Evolutionary conservation across 2,888 invertebrate genomes (phyloP), one percentile per base, ranked within the genome.

Genomic region (Lomographa bimaculata): DNA sequence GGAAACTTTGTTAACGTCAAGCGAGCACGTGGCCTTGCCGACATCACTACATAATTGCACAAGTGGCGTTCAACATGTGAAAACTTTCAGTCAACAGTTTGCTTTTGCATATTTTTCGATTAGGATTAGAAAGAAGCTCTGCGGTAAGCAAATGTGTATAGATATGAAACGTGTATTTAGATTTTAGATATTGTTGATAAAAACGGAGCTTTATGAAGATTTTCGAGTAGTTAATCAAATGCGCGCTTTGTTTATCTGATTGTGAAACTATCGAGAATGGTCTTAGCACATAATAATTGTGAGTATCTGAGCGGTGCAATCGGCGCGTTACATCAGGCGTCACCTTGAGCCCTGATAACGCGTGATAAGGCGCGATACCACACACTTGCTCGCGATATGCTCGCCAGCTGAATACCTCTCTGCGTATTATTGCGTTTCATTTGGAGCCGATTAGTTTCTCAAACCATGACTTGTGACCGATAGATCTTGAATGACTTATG

Each of bases 1-100:
- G 73, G 73, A 87, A 89, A 89, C 87, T 89, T 87, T 87, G 87
- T 85, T 85, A 87, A 81, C 86, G 85, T 87, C 86, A 87, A 77
- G 74, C 66, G 86, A 87, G 81, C 89, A 89, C 89, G 89, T 89
- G 89, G 87, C 79, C 83, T 81, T 71, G 76, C 71, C 69, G 70
- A 74, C 80, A 77, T 74, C 43, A 48, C 50, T 75, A 79, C 71
- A 76, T 79, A 82, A 84, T 82, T 79, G 79, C 54, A 51, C 54
- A 47, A 50, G 50, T 41, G 34, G 29, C 55, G 68, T 47, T 62
- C 68, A 66, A 66, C 68, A 69, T 62, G 70, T 69, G 67, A 65
- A 56, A 54, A 58, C 55, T 60, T 52, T 42, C 47, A 26, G 19
- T 34, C 21, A 20, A 21, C 17, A 46, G 47, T 46, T 50, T 47